phyloP scores from a whole-genome alignment of 2,888 invertebrate species.

The Parthenolecanium corni region DNA sequence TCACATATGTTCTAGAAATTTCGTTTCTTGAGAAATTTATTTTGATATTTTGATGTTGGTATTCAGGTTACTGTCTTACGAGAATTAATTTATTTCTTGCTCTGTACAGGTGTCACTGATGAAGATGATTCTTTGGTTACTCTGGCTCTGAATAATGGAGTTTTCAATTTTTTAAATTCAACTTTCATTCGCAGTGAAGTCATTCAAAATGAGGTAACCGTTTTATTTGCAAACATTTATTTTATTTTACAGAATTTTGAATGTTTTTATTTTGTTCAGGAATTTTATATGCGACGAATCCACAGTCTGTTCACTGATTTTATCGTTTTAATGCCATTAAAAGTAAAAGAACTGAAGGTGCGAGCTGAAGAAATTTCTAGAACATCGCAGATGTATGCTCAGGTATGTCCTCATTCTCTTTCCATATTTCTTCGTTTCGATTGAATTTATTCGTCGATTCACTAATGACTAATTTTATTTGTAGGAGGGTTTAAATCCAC shows the following conservation, averaged over 20 bases:
- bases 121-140: constrained; percentile 67
- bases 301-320: constrained; percentile 84
- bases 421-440: not conserved
- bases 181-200: constrained; percentile 56
- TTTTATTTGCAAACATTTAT: not conserved
- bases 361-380: constrained; percentile 81
- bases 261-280: constrained; percentile 38
- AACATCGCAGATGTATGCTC: constrained; percentile 58
- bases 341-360: constrained; percentile 68
- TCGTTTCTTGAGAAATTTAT: not conserved
- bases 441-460: not conserved
- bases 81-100: not conserved
- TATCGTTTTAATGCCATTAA: constrained; percentile 82
- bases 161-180: constrained; percentile 67
- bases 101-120: constrained; percentile 45
- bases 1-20: too few relatives aligned
- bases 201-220: constrained; percentile 50
- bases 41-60: not conserved
- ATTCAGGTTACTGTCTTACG: not conserved
- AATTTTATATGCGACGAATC: constrained; percentile 70
- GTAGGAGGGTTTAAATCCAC: constrained; percentile 37
- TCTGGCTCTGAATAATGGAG: constrained; percentile 61
- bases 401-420: constrained; percentile 33
- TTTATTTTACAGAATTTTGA: constrained; percentile 6
- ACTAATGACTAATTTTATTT: constrained; percentile 23